A percentile compares a stretch with the other conserved stretches of the same genome.
Evolutionary conservation across 1,140 invertebrate genomes (phyloP).

Genomic region (Aphidius gifuensis): DNA sequence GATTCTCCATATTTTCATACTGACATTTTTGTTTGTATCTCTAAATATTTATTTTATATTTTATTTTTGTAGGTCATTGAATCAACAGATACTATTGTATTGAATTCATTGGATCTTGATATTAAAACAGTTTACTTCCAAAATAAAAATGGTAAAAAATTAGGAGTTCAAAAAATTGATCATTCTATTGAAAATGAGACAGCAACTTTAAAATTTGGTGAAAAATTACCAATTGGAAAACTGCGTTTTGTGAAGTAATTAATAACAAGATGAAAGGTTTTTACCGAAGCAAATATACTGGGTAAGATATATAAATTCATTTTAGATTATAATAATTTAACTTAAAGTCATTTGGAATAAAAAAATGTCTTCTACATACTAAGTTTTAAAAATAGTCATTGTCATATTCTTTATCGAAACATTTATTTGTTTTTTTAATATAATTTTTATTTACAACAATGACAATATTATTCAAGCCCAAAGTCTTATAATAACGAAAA

Average conservation of each 20-base stretch:
- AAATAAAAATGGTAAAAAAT: slow-evolving; percentile 35
- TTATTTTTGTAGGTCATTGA: slow-evolving; percentile 63
- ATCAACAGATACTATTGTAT: slow-evolving; percentile 66
- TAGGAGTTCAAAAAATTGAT: slow-evolving; percentile 53
- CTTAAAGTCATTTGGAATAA: too few species aligned
- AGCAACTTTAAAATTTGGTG: slow-evolving; percentile 64
- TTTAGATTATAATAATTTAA: too few species aligned
- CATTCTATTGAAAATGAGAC: slow-evolving; percentile 69
- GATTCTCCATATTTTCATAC: not conserved
- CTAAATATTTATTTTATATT: slow-evolving; percentile 9
- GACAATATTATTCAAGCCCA: too few species aligned
- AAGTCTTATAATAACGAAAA: too few species aligned
- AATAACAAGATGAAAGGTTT: slow-evolving; percentile 95
- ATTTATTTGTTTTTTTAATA: too few species aligned
- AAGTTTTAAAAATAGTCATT: too few species aligned
- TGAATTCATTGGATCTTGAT: slow-evolving; percentile 78
- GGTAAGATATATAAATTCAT: slow-evolving; percentile 39
- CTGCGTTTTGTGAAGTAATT: too few species aligned
- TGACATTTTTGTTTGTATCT: slow-evolving; percentile 3
- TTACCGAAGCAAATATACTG: slow-evolving; percentile 84
- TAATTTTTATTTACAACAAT: too few species aligned
- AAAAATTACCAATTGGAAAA: slow-evolving; percentile 61
- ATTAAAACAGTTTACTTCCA: slow-evolving; percentile 62
- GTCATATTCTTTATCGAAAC: too few species aligned
- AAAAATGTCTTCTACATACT: too few species aligned